Evolutionary conservation across 2,888 invertebrate genomes (phyloP).

Genomic region (Amblyjoppa proteus): DNA sequence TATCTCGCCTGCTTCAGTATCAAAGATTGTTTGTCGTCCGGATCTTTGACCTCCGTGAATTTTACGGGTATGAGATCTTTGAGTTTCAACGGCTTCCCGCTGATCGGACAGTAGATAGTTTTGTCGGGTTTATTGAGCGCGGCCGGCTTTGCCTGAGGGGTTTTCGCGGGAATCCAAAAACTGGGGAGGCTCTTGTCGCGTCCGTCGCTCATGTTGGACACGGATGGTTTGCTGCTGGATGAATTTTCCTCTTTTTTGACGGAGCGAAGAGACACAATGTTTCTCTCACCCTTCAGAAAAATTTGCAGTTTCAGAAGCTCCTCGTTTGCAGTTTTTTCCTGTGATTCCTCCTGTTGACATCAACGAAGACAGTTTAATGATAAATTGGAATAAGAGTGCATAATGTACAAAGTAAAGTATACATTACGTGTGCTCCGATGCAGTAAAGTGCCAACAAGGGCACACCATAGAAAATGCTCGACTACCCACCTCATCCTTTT

Average conservation of each 20-base stretch:
- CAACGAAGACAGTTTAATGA: neutral
- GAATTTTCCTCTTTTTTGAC: slow-evolving; percentile 65
- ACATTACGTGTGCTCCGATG: no score
- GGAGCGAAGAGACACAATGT: slow-evolving; percentile 86
- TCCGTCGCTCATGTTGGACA: slow-evolving; percentile 93
- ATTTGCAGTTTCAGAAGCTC: slow-evolving; percentile 91
- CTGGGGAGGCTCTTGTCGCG: slow-evolving; percentile 94
- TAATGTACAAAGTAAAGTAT: no score
- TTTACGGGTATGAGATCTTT: slow-evolving; percentile 97
- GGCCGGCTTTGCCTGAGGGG: slow-evolving; percentile 92
- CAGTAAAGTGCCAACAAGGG: neutral
- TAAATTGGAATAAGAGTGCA: neutral
- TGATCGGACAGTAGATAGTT: slow-evolving; percentile 93
- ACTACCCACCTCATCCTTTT: slow-evolving; percentile 88
- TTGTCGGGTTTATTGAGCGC: slow-evolving; percentile 92
- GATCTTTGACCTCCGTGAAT: slow-evolving; percentile 96
- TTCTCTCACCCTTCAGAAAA: slow-evolving; percentile 94
- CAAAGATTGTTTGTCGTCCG: slow-evolving; percentile 93
- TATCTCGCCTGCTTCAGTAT: slow-evolving; percentile 96
- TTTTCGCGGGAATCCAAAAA: slow-evolving; percentile 98
- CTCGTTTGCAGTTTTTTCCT: slow-evolving; percentile 90
- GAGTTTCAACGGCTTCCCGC: slow-evolving; percentile 93
- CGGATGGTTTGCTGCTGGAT: slow-evolving; percentile 83
- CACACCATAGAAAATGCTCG: neutral
- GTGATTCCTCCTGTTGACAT: slow-evolving; percentile 86